Conservation (phyloP, 1,140 invertebrate species). For the Atopsyche davidsoni region DNA sequence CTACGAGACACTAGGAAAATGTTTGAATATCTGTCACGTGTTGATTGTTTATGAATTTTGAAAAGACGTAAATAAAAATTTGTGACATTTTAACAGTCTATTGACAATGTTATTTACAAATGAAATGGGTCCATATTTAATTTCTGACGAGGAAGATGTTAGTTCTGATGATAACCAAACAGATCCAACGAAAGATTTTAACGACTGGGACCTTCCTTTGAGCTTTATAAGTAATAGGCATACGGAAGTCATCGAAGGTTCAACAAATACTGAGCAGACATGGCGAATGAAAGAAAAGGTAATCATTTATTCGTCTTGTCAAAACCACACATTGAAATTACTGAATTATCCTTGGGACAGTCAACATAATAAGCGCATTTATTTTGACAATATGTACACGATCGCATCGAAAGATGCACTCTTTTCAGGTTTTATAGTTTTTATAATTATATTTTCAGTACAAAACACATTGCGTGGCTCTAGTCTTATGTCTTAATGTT, state of each 20-base stretch:
- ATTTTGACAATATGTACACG: too few relatives aligned
- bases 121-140: slow-evolving; percentile 47
- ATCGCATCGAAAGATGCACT: too few relatives aligned
- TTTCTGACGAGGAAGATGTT: slow-evolving; percentile 52
- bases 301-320: too few relatives aligned
- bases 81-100: slow-evolving; percentile 34
- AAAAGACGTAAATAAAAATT: slow-evolving; percentile 28
- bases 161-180: slow-evolving; percentile 73
- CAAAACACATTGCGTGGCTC: slow-evolving; percentile 98
- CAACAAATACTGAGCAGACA: slow-evolving; percentile 66
- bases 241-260: slow-evolving; percentile 67
- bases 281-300: slow-evolving; percentile 92
- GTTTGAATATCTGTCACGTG: slow-evolving; percentile 24
- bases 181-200: slow-evolving; percentile 59
- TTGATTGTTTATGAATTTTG: slow-evolving; percentile 24
- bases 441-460: slow-evolving; percentile 57
- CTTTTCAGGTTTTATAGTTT: too few relatives aligned
- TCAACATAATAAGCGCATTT: too few relatives aligned
- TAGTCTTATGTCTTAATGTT: slow-evolving; percentile 96
- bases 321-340: too few relatives aligned
- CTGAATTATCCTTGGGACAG: too few relatives aligned
- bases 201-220: slow-evolving; percentile 59
- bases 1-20: slow-evolving; percentile 14
- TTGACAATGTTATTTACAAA: slow-evolving; percentile 47
- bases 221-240: slow-evolving; percentile 68